A percentile compares a stretch with the other conserved stretches of the same genome.
Conservation (phyloP, 37 sponge, comb jelly and placozoan species). For the Chondrosia reniformis region DNA sequence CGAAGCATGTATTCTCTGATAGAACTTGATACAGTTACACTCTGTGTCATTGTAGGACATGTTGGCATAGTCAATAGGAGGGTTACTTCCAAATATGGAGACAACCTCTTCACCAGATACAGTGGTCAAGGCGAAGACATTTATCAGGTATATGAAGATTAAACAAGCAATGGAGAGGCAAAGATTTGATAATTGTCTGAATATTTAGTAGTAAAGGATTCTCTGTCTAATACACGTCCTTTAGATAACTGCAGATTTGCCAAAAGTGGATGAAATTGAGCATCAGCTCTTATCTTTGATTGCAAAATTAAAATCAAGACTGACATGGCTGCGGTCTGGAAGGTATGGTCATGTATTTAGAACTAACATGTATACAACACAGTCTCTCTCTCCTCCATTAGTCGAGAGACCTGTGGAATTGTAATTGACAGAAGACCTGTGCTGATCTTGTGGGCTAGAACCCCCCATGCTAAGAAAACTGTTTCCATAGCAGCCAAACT, state of each 20-base stretch:
- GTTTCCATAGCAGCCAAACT: constrained; percentile 4
- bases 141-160: constrained; percentile 49
- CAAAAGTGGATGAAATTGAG: constrained; percentile 39
- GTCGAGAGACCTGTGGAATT: constrained; percentile 56
- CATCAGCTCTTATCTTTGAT: constrained; percentile 33
- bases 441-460: constrained; percentile 31
- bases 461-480: constrained; percentile 25
- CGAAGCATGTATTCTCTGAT: background rate
- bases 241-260: constrained; percentile 9
- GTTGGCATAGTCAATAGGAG: constrained; percentile 13
- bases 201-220: background rate
- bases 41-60: constrained; percentile 20
- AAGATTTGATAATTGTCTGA: background rate
- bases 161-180: background rate
- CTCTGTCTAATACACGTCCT: background rate
- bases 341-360: constrained; percentile 47
- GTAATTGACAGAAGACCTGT: constrained; percentile 41
- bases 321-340: constrained; percentile 66
- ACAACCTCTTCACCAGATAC: constrained; percentile 49
- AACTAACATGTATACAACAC: too few relatives aligned
- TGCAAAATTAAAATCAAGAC: constrained; percentile 45
- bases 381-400: background rate
- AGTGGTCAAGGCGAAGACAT: constrained; percentile 27
- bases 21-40: background rate
- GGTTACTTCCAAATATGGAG: constrained; percentile 55